Conservation (phyloP, 2,113 vertebrate species). For the Malurus elegans region DNA sequence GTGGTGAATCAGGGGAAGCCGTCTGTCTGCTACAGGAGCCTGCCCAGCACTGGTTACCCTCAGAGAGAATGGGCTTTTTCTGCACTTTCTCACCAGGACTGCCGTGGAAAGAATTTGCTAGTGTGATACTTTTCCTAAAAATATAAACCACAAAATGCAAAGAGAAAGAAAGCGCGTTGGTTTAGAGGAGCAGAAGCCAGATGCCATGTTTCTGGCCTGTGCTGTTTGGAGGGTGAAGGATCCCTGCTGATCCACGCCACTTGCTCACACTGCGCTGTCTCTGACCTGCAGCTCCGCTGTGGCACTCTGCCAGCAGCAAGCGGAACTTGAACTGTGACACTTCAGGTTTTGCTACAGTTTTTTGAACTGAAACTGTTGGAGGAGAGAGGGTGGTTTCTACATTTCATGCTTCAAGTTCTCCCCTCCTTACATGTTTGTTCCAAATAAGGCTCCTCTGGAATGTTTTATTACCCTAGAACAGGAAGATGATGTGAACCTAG, state of each 20-base stretch:
- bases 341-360: slow-evolving; percentile 61
- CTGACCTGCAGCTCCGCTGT: not conserved
- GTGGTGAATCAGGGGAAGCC: not conserved
- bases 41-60: not conserved
- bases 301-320: slow-evolving; percentile 39
- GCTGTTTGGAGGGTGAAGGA: not conserved
- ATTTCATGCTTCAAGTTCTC: slow-evolving; percentile 12
- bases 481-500: slow-evolving; percentile 23
- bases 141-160: not conserved
- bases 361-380: slow-evolving; percentile 55
- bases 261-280: accelerated
- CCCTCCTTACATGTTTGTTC: slow-evolving; percentile 4
- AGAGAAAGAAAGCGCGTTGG: not conserved
- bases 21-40: not conserved
- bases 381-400: slow-evolving; percentile 24
- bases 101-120: not conserved
- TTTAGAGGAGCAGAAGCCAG: not conserved
- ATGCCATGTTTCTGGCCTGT: not conserved
- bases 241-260: accelerated
- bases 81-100: not conserved
- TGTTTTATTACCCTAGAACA: slow-evolving; percentile 12
- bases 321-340: slow-evolving; percentile 32
- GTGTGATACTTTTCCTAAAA: not conserved
- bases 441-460: slow-evolving; percentile 45
- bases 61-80: not conserved